These are phyloP conservation scores for Salvelinus sp. DNA, from an alignment of 2,113 vertebrate species.

Conservation along the genomic window DNA sequence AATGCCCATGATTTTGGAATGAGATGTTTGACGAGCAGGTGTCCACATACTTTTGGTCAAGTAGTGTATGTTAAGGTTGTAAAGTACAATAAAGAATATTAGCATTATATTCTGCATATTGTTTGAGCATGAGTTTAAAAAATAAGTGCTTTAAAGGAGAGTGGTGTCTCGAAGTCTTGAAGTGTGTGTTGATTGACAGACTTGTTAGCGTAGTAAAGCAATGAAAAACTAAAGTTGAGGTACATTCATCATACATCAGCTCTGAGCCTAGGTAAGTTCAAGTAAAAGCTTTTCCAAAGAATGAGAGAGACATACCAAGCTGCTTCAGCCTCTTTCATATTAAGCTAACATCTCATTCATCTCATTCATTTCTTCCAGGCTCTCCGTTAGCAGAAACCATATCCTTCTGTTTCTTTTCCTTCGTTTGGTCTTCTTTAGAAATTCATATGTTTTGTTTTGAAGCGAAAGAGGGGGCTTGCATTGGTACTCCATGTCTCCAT, in stretches of 20 bases:
- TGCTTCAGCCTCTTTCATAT: slow-evolving; percentile 21
- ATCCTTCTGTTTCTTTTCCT: slow-evolving; percentile 38
- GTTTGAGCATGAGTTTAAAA: neutral
- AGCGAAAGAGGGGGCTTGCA: slow-evolving; percentile 59
- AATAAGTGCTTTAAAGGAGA: slow-evolving; percentile 18
- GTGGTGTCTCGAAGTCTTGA: neutral
- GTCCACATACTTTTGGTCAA: too few relatives aligned
- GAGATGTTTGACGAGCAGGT: too few relatives aligned
- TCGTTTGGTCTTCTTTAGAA: slow-evolving; percentile 75
- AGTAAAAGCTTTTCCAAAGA: slow-evolving; percentile 66
- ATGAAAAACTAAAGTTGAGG: slow-evolving; percentile 61
- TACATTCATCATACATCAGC: slow-evolving; percentile 66
- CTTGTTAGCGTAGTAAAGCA: slow-evolving; percentile 36
- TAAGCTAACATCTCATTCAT: slow-evolving; percentile 27
- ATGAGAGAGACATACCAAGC: slow-evolving; percentile 38
- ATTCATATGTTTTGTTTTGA: slow-evolving; percentile 48
- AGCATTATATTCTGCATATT: neutral
- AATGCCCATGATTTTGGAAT: too few relatives aligned
- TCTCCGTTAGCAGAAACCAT: slow-evolving; percentile 38
- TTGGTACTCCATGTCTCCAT: slow-evolving; percentile 62
- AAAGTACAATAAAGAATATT: neutral
- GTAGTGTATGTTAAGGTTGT: too few relatives aligned
- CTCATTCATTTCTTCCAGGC: slow-evolving; percentile 33
- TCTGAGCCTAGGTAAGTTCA: slow-evolving; percentile 59
- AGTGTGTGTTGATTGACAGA: slow-evolving; percentile 46